These are phyloP conservation scores for Semaprochilodus insignis DNA, from an alignment of 2,797 vertebrate species.

Conservation along the genomic window DNA sequence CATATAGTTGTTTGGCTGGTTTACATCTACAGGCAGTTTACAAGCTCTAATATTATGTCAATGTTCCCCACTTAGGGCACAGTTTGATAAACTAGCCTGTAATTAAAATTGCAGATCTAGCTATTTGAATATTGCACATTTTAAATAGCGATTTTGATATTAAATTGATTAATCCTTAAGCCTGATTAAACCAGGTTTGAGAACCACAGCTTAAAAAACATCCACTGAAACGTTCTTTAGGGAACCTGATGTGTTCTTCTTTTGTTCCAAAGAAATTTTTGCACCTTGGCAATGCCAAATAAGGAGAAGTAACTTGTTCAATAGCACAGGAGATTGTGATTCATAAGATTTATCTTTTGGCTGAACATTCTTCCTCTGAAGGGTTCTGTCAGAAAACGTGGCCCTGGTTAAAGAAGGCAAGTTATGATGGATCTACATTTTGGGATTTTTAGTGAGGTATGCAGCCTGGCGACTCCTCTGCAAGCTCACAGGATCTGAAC, in stretches of 20 bases:
- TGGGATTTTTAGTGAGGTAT: conserved; percentile 23
- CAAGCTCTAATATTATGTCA: too few relatives aligned
- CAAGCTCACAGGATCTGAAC: conserved; percentile 25
- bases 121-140: too few relatives aligned
- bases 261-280: neutral
- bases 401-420: neutral
- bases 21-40: too few relatives aligned
- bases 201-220: neutral
- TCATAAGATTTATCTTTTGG: neutral
- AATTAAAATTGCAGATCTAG: too few relatives aligned
- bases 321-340: neutral
- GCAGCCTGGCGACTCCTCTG: conserved; percentile 31
- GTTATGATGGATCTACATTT: conserved; percentile 29
- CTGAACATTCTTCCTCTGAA: neutral
- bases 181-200: too few relatives aligned
- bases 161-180: too few relatives aligned
- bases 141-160: too few relatives aligned
- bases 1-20: too few relatives aligned
- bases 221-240: neutral
- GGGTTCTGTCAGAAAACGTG: neutral
- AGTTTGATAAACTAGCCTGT: too few relatives aligned
- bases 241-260: neutral
- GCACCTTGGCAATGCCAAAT: neutral
- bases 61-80: too few relatives aligned
- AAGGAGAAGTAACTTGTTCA: neutral